Conservation (phyloP, 2,888 invertebrate species). For the Oconnorella tubifera region DNA sequence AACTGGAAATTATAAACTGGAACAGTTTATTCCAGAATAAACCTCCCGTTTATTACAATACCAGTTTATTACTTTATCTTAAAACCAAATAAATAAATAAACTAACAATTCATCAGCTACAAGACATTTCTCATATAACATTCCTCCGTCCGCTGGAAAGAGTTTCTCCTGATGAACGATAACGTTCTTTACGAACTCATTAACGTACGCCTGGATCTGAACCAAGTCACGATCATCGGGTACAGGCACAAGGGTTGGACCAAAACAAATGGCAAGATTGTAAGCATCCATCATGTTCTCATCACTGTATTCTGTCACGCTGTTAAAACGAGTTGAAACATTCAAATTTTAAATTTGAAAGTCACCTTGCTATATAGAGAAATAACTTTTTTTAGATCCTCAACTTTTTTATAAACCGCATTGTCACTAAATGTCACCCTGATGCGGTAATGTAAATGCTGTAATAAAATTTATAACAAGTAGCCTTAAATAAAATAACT, state of each 20-base stretch:
- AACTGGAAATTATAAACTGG: not conserved
- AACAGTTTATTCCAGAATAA: no score
- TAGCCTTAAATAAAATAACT: no score
- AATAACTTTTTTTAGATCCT: no score
- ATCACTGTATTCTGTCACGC: constrained; percentile 84
- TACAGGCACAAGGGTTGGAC: constrained; percentile 90
- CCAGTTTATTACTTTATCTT: no score
- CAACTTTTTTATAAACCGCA: not conserved
- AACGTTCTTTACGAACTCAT: constrained; percentile 90
- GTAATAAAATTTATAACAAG: no score
- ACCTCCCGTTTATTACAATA: no score
- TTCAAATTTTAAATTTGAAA: no score
- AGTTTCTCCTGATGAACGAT: constrained; percentile 83
- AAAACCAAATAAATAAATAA: not conserved
- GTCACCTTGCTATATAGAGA: no score
- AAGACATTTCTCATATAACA: constrained; percentile 52
- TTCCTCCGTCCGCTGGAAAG: constrained; percentile 55
- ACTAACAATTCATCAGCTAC: constrained; percentile 65
- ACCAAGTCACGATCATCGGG: constrained; percentile 88
- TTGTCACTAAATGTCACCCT: not conserved
- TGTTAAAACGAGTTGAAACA: no score
- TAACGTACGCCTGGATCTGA: constrained; percentile 82
- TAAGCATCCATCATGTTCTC: constrained; percentile 99
- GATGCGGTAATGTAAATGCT: no score
- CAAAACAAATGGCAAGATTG: constrained; percentile 95